These are phyloP conservation scores for Hemicrepidius hirtus DNA, from an alignment of 2,888 invertebrate genomes.

Conservation along the genomic window DNA sequence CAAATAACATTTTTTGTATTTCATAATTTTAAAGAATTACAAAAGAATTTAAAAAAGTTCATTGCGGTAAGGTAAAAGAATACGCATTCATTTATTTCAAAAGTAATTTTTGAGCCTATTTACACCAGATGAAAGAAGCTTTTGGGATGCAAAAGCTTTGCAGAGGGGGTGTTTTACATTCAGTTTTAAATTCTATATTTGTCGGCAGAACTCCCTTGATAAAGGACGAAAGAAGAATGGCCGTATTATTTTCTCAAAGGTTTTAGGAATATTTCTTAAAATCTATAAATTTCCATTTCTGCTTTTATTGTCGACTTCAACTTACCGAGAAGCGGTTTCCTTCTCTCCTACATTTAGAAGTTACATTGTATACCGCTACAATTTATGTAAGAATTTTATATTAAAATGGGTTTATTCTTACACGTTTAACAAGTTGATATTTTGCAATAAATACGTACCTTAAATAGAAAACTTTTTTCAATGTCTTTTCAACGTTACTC, in stretches of 20 bases:
- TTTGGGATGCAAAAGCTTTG: neutral
- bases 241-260: conserved; percentile 23
- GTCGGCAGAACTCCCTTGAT: conserved; percentile 11
- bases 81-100: neutral
- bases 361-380: neutral
- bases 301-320: conserved; percentile 11
- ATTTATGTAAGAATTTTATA: too few relatives aligned
- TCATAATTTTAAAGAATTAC: too few relatives aligned
- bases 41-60: too few relatives aligned
- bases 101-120: neutral
- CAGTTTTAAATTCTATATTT: conserved; percentile 24
- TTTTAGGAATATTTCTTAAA: conserved; percentile 22
- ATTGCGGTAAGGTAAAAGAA: neutral
- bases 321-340: conserved; percentile 4
- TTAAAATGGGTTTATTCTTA: too few relatives aligned
- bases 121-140: neutral
- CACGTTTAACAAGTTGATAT: too few relatives aligned
- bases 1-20: too few relatives aligned
- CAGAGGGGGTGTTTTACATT: neutral
- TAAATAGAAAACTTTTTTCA: too few relatives aligned
- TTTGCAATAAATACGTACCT: too few relatives aligned
- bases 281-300: conserved; percentile 36
- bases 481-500: too few relatives aligned
- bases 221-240: conserved; percentile 26
- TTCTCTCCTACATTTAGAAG: neutral